Base-by-base conservation (phyloP, 2,113 vertebrate genomes). In the Callipepla californica region DNA sequence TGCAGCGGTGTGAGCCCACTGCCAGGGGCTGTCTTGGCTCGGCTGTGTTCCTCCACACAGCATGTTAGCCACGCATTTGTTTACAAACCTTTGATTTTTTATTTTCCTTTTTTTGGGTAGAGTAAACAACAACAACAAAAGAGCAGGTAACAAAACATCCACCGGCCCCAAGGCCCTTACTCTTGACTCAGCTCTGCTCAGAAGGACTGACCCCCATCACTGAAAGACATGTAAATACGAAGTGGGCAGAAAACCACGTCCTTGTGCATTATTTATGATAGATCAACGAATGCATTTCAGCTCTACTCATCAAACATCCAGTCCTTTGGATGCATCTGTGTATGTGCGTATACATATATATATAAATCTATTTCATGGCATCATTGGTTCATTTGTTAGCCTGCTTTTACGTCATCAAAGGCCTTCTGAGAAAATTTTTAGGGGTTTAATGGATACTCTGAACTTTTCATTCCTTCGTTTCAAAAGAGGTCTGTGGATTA, bases 401-500 rank as follows among this genome's bases (percentile, higher is more conserved):
- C 38, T 51, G 23, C 0, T 58, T 87, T 80, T 44, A 55, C 57
- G 38, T 28, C 42, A 7, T 23, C 2, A 2, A 47, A 18, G 81
- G 11, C 20, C 38, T 72, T 34, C 34, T 55, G 55, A 51, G 40
- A 88, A 36, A 86, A 92, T 51, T 53, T 26, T 11, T 47, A 30
- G 11, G 25, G 44, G 61, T 59, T 74, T 92, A 57, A 70, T 61
- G 15, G 11, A 3, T 32, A 57, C 26, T 11, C 51, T 75, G 79
- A 96, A 92, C 55, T 93, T 87, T 36, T 62, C 7, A 82, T 89
- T 93, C 47, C 75, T 85, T 78, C 51, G 50, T 87, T 63, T 85
- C 68, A 51, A 65, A 57, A 34, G 47, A 90, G 47, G 57, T 68
- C 81, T 89, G 57, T 92, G 79, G 93, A 80, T 90, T 92, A 91